These are phyloP conservation scores for Perdita meconis DNA, from an alignment of 2,888 invertebrate genomes.

Conservation along the genomic window DNA sequence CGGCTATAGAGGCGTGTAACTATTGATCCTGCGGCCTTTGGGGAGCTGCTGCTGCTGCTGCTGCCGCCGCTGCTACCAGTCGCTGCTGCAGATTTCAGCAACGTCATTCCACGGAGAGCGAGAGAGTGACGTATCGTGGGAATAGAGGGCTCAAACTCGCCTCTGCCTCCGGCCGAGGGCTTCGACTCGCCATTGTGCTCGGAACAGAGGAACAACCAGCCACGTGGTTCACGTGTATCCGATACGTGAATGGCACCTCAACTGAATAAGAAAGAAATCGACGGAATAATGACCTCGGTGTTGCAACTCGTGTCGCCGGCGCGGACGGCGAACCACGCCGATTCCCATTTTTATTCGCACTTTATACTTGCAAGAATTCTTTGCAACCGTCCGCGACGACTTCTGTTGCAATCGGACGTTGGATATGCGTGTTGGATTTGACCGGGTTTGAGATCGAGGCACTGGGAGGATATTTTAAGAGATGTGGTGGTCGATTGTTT, in stretches of 20 bases:
- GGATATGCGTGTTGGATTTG: neutral
- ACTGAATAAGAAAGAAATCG: slow-evolving; percentile 46
- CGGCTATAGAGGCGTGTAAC: slow-evolving; percentile 67
- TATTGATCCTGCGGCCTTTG: slow-evolving; percentile 71
- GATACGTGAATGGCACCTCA: slow-evolving; percentile 48
- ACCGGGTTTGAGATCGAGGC: no score
- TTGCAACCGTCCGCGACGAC: neutral
- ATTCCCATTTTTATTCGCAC: slow-evolving; percentile 1
- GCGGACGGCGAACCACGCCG: neutral
- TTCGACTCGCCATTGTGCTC: slow-evolving; percentile 68
- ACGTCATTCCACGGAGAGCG: slow-evolving; percentile 63
- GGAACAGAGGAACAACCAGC: slow-evolving; percentile 52
- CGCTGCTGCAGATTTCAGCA: slow-evolving; percentile 71
- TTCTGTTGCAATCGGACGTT: neutral
- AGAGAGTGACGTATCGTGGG: slow-evolving; percentile 76
- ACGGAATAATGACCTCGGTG: slow-evolving; percentile 34
- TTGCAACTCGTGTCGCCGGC: neutral
- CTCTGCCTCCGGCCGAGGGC: slow-evolving; percentile 44
- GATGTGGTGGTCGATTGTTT: no score
- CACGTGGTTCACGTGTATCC: slow-evolving; percentile 69
- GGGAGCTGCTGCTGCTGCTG: slow-evolving; percentile 58
- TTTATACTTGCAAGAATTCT: neutral
- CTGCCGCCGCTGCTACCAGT: slow-evolving; percentile 29
- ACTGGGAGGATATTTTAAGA: no score
- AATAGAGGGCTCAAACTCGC: slow-evolving; percentile 70